Evolutionary conservation across 2,888 invertebrate species (phyloP), one percentile per base, ranked within the genome.

Genomic region (Keiferia lycopersicella): DNA sequence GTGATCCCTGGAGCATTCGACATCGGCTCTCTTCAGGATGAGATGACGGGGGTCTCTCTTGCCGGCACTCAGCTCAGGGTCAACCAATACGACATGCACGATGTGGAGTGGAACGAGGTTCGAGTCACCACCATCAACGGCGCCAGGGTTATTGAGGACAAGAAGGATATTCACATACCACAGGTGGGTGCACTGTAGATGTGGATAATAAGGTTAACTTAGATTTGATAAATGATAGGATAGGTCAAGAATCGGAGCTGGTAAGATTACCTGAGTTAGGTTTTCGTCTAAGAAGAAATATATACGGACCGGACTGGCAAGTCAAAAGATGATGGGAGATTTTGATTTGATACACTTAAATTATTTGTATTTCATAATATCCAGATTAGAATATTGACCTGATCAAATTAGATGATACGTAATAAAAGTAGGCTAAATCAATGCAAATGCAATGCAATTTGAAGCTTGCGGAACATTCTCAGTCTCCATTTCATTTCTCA

Each of bases 1-100:
- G 96, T 97, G 30, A 96, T 97, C 71, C 97, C 97, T 0, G 97
- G 97, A 34, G 94, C 96, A 3, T 97, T 97, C 81, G 95, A 95
- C 76, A 94, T 96, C 67, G 94, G 93, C 18, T 93, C 95, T 2
- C 89, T 97, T 10, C 96, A 96, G 81, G 96, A 97, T 74, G 97
- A 97, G 92, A 97, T 97, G 97, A 97, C 97, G 0, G 97, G 97
- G 0, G 97, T 97, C 0, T 97, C 97, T 0, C 91, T 97, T 59
- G 97, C 97, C 0, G 97, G 97, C 65, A 97, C 97, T 0, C 97
- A 97, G 81, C 88, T 97, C 34, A 92, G 97, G 64, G 97, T 97
- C 51, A 97, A 97, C 86, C 96, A 96, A 75, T 97, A 97, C 82
- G 94, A 95, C 68, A 96, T 96, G 95, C 96, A 97, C 73, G 97